Evolutionary conservation across 1,140 invertebrate genomes (phyloP), one percentile per base, ranked within the genome.

Genomic region (Orchesella cincta): DNA sequence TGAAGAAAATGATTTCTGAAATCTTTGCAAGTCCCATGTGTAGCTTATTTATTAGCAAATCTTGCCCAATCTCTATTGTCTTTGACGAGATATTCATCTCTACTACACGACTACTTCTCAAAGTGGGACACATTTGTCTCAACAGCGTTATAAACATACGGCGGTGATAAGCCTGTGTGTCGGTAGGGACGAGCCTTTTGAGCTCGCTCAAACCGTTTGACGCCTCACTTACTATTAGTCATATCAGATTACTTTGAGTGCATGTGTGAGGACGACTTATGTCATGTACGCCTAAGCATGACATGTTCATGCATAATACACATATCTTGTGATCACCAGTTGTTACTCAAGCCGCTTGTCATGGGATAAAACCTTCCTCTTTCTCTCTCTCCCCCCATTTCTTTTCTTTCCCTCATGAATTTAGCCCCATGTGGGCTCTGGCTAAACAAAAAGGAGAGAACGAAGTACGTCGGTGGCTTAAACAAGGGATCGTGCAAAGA

Each of bases 391-490:
- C 23, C 62, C 28, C 3, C 23, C 62, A 8, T 18, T 67, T 67
- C 33, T 23, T 67, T 33, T 67, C 3, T 23, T 67, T 33, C 31
- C 62, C 62, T 33, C 62, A 67, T 67, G 62, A 67, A 67, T 67
- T 67, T 67, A 67, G 33, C 62, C 62, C 62, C 62, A 67, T 67
- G 62, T 67, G 62, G 62, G 62, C 62, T 67, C 8, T 5, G 33
- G 62, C 28, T 31, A 67, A 67, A 67, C 8, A 29, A 57, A 67
- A 67, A 23, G 62, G 31, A 67, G n/a, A 18, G 62, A 33, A 33
- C 33, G 31, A 33, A 67, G 33, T 26, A 14, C 2, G 62, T 31
- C 8, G 8, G 8, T 33, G 39, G n/a, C 62, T 23, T 57, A 67
- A 31, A 67, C 5, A 62, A 18, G 54, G 23, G 16, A 62, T 62